Base-by-base conservation (phyloP, 2,113 vertebrate genomes). In the Tetrao urogallus region DNA sequence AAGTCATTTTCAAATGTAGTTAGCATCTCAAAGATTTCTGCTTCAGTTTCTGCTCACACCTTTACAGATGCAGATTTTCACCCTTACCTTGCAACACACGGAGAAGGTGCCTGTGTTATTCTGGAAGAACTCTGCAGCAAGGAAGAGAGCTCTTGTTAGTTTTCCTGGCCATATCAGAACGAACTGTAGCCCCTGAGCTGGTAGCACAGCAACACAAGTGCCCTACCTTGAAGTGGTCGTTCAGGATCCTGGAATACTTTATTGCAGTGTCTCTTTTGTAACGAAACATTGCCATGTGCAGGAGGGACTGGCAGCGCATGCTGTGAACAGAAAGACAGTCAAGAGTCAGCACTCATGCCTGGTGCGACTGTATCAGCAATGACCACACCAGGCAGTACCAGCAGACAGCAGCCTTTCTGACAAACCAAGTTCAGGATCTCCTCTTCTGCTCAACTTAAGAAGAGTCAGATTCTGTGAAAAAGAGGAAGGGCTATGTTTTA, bases 221-320 rank as follows among this genome's bases (percentile, higher is more conserved):
- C 58, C 87, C 95, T 97, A 99, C 99, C 97, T 97, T 98, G 97
- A 99, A 99, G 96, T 99, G 98, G 66, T 99, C 98, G 1, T 96
- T 98, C 58, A 99, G 98, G 9, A 98, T 98, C 86, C 98, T 98
- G 65, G 98, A 99, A 97, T 99, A 99, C 97, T 98, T 98, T 50
- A 98, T 93, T 56, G 98, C 99, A 43, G 95, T 97, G 93, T 99
- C 99, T 65, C 98, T 98, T 94, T 98, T 99, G 96, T 98, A 98
- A 64, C 97, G 98, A 93, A 99, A 99, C 98, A 99, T 98, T 17
- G 98, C 97, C 99, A 99, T 99, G 92, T 99, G 98, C 94, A 99
- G 97, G 83, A 99, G 96, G 89, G 99, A 98, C 98, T 99, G 99
- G 96, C 99, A 99, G 84, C 98, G 98, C 98, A 99, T 97, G 95